Conservation (phyloP, 2,113 vertebrate genomes). For the Pseudolaguvia tuberculata region DNA sequence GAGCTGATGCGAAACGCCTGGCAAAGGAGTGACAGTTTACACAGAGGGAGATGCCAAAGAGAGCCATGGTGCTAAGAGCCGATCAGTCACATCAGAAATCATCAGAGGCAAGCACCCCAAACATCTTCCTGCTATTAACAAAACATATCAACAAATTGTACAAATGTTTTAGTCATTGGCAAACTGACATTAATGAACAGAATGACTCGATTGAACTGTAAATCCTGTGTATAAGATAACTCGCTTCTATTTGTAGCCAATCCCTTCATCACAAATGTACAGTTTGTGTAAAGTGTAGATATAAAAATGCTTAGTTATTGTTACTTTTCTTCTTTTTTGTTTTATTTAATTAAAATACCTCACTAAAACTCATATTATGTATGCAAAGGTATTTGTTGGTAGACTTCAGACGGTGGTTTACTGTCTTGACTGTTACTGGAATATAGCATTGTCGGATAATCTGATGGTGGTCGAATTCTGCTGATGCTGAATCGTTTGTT, state of each 20-base stretch:
- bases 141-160: constrained; percentile 22
- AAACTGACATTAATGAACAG: constrained; percentile 13
- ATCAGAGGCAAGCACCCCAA: not conserved
- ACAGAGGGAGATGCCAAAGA: constrained; percentile 82
- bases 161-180: constrained; percentile 26
- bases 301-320: not conserved
- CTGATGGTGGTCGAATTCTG: not conserved
- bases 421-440: constrained; percentile 22
- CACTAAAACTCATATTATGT: constrained; percentile 30
- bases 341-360: constrained; percentile 36
- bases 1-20: constrained; percentile 84
- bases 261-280: constrained; percentile 6
- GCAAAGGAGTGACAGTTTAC: constrained; percentile 94
- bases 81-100: not conserved
- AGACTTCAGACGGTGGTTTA: constrained; percentile 5
- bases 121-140: constrained; percentile 15
- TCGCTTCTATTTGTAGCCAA: constrained; percentile 3
- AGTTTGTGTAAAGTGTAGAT: constrained; percentile 35
- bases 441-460: constrained; percentile 11
- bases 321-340: no score
- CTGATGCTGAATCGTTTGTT: not conserved
- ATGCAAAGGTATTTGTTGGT: constrained; percentile 34
- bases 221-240: constrained; percentile 3
- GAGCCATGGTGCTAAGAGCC: constrained; percentile 86
- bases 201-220: constrained; percentile 9